phyloP scores from a whole-genome alignment of 2,113 vertebrate genomes.

The Cynopterus brachyotis region DNA sequence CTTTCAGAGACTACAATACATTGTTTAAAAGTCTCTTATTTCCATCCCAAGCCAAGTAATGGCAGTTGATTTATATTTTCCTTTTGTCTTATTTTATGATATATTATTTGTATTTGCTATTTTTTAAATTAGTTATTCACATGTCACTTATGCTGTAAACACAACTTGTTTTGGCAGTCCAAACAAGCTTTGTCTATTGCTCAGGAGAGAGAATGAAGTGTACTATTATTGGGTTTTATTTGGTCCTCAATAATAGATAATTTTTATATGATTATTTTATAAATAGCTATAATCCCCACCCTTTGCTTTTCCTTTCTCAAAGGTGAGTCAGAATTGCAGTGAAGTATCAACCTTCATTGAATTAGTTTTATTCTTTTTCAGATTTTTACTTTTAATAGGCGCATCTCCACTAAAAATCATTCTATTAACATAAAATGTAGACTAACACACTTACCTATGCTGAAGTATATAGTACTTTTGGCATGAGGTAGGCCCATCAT shows the following conservation, averaged over 20 bases:
- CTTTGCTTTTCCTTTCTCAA: background rate
- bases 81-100: background rate
- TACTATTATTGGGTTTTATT: background rate
- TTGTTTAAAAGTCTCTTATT: background rate
- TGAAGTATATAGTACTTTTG: background rate
- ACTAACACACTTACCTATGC: background rate
- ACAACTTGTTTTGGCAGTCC: background rate
- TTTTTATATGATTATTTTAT: background rate
- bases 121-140: background rate
- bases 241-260: background rate
- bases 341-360: background rate
- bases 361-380: background rate
- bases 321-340: background rate
- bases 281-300: background rate
- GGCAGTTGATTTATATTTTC: background rate
- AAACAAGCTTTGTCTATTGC: background rate
- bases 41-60: background rate
- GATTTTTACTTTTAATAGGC: background rate
- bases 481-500: background rate
- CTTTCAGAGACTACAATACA: background rate
- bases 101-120: background rate
- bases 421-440: background rate
- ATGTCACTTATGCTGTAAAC: too few relatives aligned
- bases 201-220: background rate
- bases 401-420: background rate